A percentile compares a stretch with the other conserved stretches of the same genome.
Conservation (phyloP, 2,888 invertebrate genomes). For the Gymnoscelis rufifasciata region DNA sequence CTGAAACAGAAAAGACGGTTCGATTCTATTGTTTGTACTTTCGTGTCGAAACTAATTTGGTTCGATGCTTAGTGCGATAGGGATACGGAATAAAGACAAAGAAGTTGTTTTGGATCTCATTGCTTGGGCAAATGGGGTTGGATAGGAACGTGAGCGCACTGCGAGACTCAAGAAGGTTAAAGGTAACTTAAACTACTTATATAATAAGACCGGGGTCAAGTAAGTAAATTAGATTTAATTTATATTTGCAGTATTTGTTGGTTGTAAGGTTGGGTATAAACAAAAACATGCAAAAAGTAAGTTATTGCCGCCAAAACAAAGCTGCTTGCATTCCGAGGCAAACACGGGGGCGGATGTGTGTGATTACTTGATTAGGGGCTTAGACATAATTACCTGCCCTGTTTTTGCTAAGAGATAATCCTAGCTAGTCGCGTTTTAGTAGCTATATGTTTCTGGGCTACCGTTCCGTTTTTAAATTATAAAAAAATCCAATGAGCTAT, state of each 20-base stretch:
- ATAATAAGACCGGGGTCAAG: conserved; percentile 23
- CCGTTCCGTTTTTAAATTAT: too few relatives aligned
- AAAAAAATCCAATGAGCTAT: too few relatives aligned
- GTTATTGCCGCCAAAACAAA: conserved; percentile 68
- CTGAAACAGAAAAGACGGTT: conserved; percentile 70
- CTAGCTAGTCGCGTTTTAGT: neutral
- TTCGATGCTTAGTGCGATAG: conserved; percentile 67
- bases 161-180: too few relatives aligned
- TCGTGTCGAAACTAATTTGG: conserved; percentile 78
- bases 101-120: conserved; percentile 20
- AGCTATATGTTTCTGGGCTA: neutral
- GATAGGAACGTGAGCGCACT: neutral
- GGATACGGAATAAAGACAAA: conserved; percentile 59
- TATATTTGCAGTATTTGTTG: conserved; percentile 39
- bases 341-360: conserved; percentile 31
- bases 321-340: conserved; percentile 53
- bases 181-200: conserved; percentile 12
- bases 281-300: conserved; percentile 59
- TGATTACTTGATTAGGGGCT: conserved; percentile 15
- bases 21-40: conserved; percentile 69
- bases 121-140: conserved; percentile 18
- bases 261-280: conserved; percentile 33
- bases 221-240: conserved; percentile 25
- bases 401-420: neutral
- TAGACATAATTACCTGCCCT: conserved; percentile 15